These are phyloP conservation scores for Pseudomyrmex sp. DNA, from an alignment of 1,140 invertebrate species.

Conservation along the genomic window DNA sequence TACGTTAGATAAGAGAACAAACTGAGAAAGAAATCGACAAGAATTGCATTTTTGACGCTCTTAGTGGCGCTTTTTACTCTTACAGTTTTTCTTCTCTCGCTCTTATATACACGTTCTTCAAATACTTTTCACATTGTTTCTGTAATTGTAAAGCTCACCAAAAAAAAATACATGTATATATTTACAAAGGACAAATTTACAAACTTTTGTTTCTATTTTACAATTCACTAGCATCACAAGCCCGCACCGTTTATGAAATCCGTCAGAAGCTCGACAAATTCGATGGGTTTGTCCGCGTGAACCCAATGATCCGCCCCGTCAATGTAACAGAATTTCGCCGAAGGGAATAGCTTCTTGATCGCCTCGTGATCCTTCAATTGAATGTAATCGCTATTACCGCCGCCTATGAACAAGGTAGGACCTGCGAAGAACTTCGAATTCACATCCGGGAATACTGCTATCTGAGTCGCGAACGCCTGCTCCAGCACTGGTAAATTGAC, in stretches of 20 bases:
- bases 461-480: conserved; percentile 88
- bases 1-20: neutral
- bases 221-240: conserved; percentile 44
- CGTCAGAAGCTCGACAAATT: conserved; percentile 89
- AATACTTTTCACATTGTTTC: conserved; percentile 61
- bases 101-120: conserved; percentile 36
- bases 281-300: conserved; percentile 94
- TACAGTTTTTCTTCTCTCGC: conserved; percentile 44
- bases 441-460: conserved; percentile 88
- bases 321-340: conserved; percentile 90
- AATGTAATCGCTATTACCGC: conserved; percentile 92
- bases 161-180: conserved; percentile 72
- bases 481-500: conserved; percentile 90
- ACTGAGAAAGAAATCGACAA: conserved; percentile 18
- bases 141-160: conserved; percentile 65
- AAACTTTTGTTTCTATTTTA: conserved; percentile 41
- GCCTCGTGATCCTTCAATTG: conserved; percentile 88
- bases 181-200: conserved; percentile 62
- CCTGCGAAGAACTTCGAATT: conserved; percentile 87
- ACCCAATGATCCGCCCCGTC: conserved; percentile 95
- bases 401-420: conserved; percentile 93
- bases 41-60: neutral
- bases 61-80: conserved; percentile 52
- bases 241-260: conserved; percentile 76
- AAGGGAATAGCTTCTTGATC: conserved; percentile 92